A percentile compares a stretch with the other conserved stretches of the same genome.
These are phyloP conservation scores for Helarctos malayanus DNA, from an alignment of 2,797 vertebrate genomes.

Conservation along the genomic window DNA sequence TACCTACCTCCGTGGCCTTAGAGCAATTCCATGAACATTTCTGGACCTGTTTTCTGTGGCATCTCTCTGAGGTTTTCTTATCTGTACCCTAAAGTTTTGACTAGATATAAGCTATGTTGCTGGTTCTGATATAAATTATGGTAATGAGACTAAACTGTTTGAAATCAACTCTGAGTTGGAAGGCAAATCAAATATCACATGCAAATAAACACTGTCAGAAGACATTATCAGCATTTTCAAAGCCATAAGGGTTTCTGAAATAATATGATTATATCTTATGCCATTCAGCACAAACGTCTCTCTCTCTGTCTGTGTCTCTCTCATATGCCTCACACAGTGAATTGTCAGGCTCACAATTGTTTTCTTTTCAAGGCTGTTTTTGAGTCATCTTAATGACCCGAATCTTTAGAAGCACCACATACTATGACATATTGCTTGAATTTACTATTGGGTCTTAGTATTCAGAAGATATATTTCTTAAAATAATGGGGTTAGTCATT, in stretches of 20 bases:
- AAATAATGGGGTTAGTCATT: slow-evolving; percentile 63
- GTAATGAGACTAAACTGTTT: neutral
- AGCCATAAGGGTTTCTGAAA: slow-evolving; percentile 18
- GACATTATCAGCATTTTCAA: slow-evolving; percentile 57
- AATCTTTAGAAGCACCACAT: slow-evolving; percentile 69
- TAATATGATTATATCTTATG: slow-evolving; percentile 29
- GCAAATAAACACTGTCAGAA: slow-evolving; percentile 27
- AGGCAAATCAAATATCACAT: slow-evolving; percentile 29
- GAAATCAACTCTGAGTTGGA: neutral
- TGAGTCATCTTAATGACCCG: slow-evolving; percentile 77
- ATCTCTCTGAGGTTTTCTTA: neutral
- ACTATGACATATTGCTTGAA: slow-evolving; percentile 70
- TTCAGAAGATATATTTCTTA: slow-evolving; percentile 77
- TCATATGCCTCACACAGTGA: slow-evolving; percentile 33
- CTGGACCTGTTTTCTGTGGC: neutral
- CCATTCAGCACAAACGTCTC: neutral
- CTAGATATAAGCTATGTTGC: neutral
- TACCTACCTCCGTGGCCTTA: neutral
- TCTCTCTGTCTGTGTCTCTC: neutral
- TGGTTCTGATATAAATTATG: slow-evolving; percentile 30
- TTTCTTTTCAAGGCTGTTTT: slow-evolving; percentile 76
- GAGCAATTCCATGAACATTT: neutral
- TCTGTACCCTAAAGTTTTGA: neutral
- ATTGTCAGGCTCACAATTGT: slow-evolving; percentile 56
- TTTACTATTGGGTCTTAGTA: slow-evolving; percentile 65